phyloP scores from a whole-genome alignment of 2,797 vertebrate genomes.

The Sparus aurata region DNA sequence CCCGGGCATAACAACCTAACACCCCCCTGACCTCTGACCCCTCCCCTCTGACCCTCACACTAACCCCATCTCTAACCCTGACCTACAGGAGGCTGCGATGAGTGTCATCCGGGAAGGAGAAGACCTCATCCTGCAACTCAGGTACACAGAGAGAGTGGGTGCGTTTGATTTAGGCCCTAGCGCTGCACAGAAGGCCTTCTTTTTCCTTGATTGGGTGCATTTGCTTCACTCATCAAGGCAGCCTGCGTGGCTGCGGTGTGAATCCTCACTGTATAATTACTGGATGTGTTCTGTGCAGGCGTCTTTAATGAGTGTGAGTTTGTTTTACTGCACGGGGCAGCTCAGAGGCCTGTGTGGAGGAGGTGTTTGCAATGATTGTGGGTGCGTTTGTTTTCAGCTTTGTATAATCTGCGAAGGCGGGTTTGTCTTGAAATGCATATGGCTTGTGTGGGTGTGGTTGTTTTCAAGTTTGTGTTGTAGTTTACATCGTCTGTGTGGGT shows the following conservation, averaged over 20 bases:
- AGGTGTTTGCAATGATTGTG: background rate
- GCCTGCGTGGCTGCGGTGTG: background rate
- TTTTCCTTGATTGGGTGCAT: background rate
- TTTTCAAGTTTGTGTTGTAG: background rate
- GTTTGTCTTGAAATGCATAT: too few relatives aligned
- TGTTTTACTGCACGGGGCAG: constrained; percentile 4
- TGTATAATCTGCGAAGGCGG: background rate
- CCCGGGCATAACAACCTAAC: constrained; percentile 58
- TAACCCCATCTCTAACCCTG: constrained; percentile 71
- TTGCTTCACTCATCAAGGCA: constrained; percentile 17
- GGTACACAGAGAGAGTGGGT: constrained; percentile 81
- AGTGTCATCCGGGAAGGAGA: constrained; percentile 99
- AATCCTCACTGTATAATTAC: background rate
- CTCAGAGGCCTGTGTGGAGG: background rate
- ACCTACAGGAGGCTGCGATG: constrained; percentile 92
- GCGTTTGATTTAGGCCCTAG: constrained; percentile 21
- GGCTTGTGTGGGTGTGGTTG: background rate
- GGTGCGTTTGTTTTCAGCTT: constrained; percentile 11
- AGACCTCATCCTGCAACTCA: constrained; percentile 98
- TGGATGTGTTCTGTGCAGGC: background rate
- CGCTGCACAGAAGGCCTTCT: background rate
- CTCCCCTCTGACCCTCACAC: constrained; percentile 47
- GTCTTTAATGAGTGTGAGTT: constrained; percentile 5
- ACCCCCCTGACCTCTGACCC: constrained; percentile 20
- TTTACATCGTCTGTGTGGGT: background rate